Base-by-base conservation (phyloP, 2,797 vertebrate species). In the Brachymystax lenok region DNA sequence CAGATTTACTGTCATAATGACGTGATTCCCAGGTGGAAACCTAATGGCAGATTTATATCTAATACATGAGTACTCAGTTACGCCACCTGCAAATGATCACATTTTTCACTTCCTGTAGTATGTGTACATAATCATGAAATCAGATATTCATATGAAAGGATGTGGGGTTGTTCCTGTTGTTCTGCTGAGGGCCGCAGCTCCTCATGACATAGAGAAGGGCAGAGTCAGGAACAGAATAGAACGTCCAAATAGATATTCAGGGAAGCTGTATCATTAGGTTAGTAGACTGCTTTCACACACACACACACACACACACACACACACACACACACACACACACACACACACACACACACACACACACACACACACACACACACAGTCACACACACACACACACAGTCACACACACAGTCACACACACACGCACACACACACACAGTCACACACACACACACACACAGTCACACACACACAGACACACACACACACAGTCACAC, bases 251-350 rank as follows among this genome's bases (percentile, higher is more conserved):
- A 87, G 89, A 91, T 86, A 83, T 77, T 85, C 81, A 86, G 81
- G 73, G 79, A 80, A 40, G 87, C 86, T 93, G 92, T 90, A 90
- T 90, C 88, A 86, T 92, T 87, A 88, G 87, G 68, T 70, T 40
- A 40, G 35, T 40, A 40, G 35, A 86, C 68, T 84, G 86, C 66
- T 84, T 78, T 87, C 84, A 78, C 71, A 40, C 85, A 88, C 83
- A 82, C 24, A 66, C 54, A 66, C 33, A 87, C 84, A 85, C 90
- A 35, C 30, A 30, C 30, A 30, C 30, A 30, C 30, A 30, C 30
- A 30, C 30, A 30, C 30, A 30, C 30, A 3, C 28, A 3, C 28
- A 3, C 28, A 28, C 28, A 3, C 28, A 28, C 28, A 28, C 28
- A 28, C 28, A 30, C 28, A 30, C 28, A 30, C 28, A 30, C 28